Evolutionary conservation across 2,113 vertebrate species (phyloP).

Genomic region (Scomber colias): DNA sequence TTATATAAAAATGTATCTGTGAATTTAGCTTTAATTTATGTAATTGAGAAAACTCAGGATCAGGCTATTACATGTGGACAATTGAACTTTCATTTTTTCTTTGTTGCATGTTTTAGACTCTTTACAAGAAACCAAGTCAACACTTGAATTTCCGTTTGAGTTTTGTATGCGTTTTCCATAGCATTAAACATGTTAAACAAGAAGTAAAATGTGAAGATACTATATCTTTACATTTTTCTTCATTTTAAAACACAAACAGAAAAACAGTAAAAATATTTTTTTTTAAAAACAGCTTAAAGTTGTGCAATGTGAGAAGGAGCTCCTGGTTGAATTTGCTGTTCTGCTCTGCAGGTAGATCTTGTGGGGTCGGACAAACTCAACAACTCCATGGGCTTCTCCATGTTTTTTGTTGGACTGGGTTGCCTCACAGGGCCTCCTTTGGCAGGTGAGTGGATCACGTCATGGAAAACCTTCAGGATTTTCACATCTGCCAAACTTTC

Average conservation of each 20-base stretch:
- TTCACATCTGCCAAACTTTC: conserved; percentile 32
- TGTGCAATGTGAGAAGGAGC: not conserved
- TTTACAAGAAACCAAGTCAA: no score
- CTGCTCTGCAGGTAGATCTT: conserved; percentile 88
- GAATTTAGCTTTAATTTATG: no score
- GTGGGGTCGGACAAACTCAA: conserved; percentile 87
- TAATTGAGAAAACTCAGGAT: no score
- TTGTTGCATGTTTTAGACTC: no score
- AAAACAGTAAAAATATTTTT: not conserved
- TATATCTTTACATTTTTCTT: not conserved
- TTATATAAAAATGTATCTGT: no score
- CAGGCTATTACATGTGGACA: no score
- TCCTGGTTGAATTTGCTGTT: not conserved
- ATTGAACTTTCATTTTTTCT: no score
- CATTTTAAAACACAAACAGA: not conserved
- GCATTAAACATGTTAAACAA: no score
- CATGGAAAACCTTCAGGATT: conserved; percentile 30
- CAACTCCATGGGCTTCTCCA: conserved; percentile 90
- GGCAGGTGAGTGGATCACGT: conserved; percentile 87
- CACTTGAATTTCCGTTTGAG: no score
- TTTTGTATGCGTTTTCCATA: no score
- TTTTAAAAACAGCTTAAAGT: not conserved
- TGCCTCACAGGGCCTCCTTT: conserved; percentile 91
- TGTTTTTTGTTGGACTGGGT: conserved; percentile 92
- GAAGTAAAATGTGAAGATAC: no score